phyloP scores from a whole-genome alignment of 2,113 vertebrate species.

The Sigmodon hispidus region DNA sequence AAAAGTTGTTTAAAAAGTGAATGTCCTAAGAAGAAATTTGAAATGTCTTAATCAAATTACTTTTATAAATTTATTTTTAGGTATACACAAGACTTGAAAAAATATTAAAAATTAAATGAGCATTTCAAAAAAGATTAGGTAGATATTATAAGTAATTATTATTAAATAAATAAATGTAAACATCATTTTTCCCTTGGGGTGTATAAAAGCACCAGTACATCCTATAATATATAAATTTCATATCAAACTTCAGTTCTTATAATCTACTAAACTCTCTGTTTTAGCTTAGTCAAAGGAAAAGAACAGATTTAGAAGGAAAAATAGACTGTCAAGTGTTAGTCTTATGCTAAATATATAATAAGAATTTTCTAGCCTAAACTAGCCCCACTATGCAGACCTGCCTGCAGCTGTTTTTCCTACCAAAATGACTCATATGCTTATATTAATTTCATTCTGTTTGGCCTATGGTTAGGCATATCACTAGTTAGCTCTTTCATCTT shows the following conservation, averaged over 20 bases:
- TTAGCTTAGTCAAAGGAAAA: background rate
- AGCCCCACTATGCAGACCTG: too few species aligned
- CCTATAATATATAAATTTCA: background rate
- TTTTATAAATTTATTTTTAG: background rate
- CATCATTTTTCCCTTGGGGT: background rate
- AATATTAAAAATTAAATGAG: background rate
- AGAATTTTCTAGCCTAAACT: too few species aligned
- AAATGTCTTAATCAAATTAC: background rate
- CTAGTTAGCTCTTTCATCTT: too few species aligned
- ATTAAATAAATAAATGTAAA: background rate
- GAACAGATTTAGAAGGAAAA: slow-evolving; percentile 21
- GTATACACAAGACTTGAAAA: background rate
- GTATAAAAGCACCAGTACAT: background rate
- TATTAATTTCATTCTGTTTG: too few species aligned
- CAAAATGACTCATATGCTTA: too few species aligned
- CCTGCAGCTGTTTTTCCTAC: too few species aligned
- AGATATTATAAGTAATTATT: background rate
- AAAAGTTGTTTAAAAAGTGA: background rate
- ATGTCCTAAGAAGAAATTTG: background rate
- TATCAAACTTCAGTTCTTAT: background rate
- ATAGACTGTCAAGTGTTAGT: background rate
- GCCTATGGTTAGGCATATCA: too few species aligned
- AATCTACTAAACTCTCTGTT: background rate
- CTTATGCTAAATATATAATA: background rate
- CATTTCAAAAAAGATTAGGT: background rate